These are phyloP conservation scores for Mycetomoellerius zeteki DNA, from an alignment of 1,140 invertebrate species.

Conservation along the genomic window DNA sequence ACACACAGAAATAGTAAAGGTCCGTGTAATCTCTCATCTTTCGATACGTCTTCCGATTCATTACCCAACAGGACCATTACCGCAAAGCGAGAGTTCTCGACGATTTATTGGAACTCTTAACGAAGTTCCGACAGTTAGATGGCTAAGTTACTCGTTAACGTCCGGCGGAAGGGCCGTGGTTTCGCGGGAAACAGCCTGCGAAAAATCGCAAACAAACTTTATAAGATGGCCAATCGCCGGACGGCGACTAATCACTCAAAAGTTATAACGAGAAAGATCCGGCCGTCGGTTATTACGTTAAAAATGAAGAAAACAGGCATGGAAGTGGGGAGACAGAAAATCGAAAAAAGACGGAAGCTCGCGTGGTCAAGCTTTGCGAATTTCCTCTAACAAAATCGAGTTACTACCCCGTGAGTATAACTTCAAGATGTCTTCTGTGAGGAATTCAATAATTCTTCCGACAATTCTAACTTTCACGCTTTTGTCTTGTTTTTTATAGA, in stretches of 20 bases:
- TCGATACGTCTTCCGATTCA: conserved; percentile 58
- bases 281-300: conserved; percentile 55
- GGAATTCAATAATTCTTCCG: conserved; percentile 63
- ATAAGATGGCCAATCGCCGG: conserved; percentile 55
- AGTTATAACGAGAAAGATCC: conserved; percentile 65
- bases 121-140: conserved; percentile 64
- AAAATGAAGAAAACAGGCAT: conserved; percentile 47
- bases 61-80: conserved; percentile 60
- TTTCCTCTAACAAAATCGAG: conserved; percentile 66
- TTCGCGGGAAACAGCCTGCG: conserved; percentile 55
- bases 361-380: conserved; percentile 60
- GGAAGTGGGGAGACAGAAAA: conserved; percentile 9
- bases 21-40: conserved; percentile 49
- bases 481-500: conserved; percentile 26
- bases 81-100: conserved; percentile 58
- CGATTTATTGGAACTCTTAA: conserved; percentile 64
- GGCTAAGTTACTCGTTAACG: conserved; percentile 64
- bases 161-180: conserved; percentile 54
- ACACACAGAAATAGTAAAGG: conserved; percentile 9
- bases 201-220: conserved; percentile 65
- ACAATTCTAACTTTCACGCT: conserved; percentile 52
- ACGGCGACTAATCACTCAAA: conserved; percentile 63
- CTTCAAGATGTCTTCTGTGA: conserved; percentile 58
- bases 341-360: conserved; percentile 19
- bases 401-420: conserved; percentile 56